Base-by-base conservation (phyloP, 2,113 vertebrate species). In the Ciconia maguari region DNA sequence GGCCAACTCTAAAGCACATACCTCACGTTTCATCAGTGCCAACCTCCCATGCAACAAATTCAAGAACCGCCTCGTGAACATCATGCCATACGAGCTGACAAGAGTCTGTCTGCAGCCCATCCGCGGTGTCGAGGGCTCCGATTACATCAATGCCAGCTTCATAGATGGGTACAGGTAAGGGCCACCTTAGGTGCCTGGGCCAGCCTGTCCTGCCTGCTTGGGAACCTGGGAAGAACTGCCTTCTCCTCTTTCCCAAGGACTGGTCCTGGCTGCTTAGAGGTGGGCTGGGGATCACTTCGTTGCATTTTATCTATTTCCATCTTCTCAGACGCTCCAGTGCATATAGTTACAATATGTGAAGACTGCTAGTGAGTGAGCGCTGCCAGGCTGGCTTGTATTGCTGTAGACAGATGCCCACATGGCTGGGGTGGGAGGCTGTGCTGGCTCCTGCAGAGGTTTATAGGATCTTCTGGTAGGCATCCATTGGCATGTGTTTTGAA, bases 71-170 rank as follows among this genome's bases (percentile, higher is more conserved):
- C 98, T 99, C 8, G 99, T 99, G 89, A 99, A 99, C 97, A 99
- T 99, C 95, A 98, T 99, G 99, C 99, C 99, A 3, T 99, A 99
- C 4, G 99, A 99, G 97, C 97, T 99, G 88, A 99, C 98, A 1
- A 99, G 99, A 4, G 99, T 99, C 84, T 99, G 98, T 94, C 98
- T 99, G 97, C 99, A 99, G 98, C 99, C 99, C 69, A 99, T 99
- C 97, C 98, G 99, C 42, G 99, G 99, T 1, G 98, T 99, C 16
- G 99, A 99, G 96, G 99, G 99, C 93, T 99, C 99, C 0, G 99
- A 99, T 96, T 99, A 99, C 97, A 99, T 99, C 98, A 99, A 99
- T 7, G 99, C 98, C 98, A 99, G 99, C 97, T 99, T 99, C 97
- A 98, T 99, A 58, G 99, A 99, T 34, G 99, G 99, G 77, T 99